Base-by-base conservation (phyloP, 2,888 invertebrate species). In the Baronia brevicornis region DNA sequence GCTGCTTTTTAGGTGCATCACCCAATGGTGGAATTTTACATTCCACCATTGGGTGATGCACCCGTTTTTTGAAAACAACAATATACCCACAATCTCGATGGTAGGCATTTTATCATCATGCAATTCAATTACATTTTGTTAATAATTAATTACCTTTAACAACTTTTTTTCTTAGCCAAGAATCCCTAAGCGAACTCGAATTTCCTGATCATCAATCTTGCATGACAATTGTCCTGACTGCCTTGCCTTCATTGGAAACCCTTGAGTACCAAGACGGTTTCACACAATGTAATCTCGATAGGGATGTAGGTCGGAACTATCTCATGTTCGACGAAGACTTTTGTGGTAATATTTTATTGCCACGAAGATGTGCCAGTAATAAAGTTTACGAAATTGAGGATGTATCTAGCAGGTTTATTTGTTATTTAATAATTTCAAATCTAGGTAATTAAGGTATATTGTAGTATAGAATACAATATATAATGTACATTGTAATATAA, bases 351-450 rank as follows among this genome's bases (percentile, higher is more conserved):
- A 41, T 75, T 0, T 15, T 73, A 18, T 37, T 51, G 24, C 72
- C 80, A 1, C 50, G 70, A 3, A 58, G 62, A 21, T 54, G 44
- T 36, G 28, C 48, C 7, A 23, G 41, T 6, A 55, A 54, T 40
- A 62, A 47, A 28, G 66, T 72, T 5, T 84, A 84, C 60, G 58
- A 64, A 9, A 73, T 84, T 28, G 82, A 69, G 51, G 77, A 84
- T 50, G 69, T 80, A 15, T 51, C 48, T 33, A 65, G 64, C 71
- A 82, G 82, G 82, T 84, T 40, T 20, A 26, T 29, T 14, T 23
- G 48, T 15, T 1, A 20, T 4, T 15, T 6, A 7, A 22, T 28
- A n/a, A 14, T 22, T 14, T 5, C 7, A 10, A n/a, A 4, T n/a
- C n/a, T n/a, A n/a, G n/a, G n/a, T n/a, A n/a, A n/a, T n/a, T n/a